Conservation (phyloP, 2,888 invertebrate genomes). For the Rhyacophila evoluta region DNA sequence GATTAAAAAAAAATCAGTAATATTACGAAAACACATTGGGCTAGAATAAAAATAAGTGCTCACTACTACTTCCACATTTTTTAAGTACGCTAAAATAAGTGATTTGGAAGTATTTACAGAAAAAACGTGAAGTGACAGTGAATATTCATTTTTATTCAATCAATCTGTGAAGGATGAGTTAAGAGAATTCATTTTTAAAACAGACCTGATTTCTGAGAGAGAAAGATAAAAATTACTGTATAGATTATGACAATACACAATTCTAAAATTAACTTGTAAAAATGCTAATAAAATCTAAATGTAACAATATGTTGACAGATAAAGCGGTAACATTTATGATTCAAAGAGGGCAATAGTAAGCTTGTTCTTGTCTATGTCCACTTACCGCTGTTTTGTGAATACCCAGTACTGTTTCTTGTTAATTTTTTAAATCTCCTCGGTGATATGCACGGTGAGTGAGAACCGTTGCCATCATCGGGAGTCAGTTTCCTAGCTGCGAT, state of each 20-base stretch:
- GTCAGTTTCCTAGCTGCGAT: conserved; percentile 81
- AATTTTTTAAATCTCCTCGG: conserved; percentile 73
- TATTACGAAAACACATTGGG: neutral
- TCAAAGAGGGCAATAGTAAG: neutral
- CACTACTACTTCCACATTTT: no score
- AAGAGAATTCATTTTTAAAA: conserved; percentile 30
- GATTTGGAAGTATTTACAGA: no score
- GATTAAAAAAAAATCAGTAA: neutral
- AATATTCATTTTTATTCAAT: no score
- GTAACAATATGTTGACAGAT: conserved; percentile 9
- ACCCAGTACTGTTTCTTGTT: conserved; percentile 70
- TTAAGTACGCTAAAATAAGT: no score
- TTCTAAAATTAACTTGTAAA: conserved; percentile 3
- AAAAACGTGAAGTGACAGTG: no score
- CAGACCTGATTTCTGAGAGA: conserved; percentile 55
- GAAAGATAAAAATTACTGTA: conserved; percentile 20
- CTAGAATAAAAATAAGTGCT: neutral
- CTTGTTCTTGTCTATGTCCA: conserved; percentile 29
- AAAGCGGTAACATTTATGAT: conserved; percentile 25
- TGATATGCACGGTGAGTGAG: conserved; percentile 73
- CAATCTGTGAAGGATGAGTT: neutral
- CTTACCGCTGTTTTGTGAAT: conserved; percentile 67
- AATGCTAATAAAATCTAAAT: conserved; percentile 17
- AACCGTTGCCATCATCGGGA: conserved; percentile 70
- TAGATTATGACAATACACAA: conserved; percentile 10